phyloP scores from a whole-genome alignment of 2,113 vertebrate species.

The Gobiocypris rarus region DNA sequence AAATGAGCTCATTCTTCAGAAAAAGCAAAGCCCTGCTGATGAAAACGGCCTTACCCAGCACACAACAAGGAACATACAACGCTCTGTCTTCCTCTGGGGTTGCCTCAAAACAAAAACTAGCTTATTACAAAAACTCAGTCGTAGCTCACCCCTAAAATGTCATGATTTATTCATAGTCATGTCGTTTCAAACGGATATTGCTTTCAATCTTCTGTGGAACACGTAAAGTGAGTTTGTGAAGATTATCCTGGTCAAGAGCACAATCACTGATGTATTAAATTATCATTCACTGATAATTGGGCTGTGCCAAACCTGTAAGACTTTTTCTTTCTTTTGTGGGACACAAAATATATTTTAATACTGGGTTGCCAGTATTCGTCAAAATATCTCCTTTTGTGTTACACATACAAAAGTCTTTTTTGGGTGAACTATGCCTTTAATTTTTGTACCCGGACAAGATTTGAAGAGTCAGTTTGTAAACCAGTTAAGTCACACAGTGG shows the following conservation, averaged over 20 bases:
- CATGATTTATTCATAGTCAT: neutral
- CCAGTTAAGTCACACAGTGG: too few relatives aligned
- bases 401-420: neutral
- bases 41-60: neutral
- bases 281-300: neutral
- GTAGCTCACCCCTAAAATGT: neutral
- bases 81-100: neutral
- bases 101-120: neutral
- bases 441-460: too few relatives aligned
- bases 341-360: neutral
- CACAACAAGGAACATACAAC: constrained; percentile 1
- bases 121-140: neutral
- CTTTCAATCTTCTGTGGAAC: neutral
- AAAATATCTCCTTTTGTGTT: neutral
- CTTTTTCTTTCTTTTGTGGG: neutral
- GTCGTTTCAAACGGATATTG: neutral
- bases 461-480: too few relatives aligned
- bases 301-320: neutral
- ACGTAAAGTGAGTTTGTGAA: neutral
- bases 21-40: constrained; percentile 38
- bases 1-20: constrained; percentile 58
- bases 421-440: too few relatives aligned
- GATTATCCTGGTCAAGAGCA: neutral
- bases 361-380: neutral
- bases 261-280: neutral